Evolutionary conservation across 2,797 vertebrate species (phyloP).

Genomic region (Mormyrops attenuatus): DNA sequence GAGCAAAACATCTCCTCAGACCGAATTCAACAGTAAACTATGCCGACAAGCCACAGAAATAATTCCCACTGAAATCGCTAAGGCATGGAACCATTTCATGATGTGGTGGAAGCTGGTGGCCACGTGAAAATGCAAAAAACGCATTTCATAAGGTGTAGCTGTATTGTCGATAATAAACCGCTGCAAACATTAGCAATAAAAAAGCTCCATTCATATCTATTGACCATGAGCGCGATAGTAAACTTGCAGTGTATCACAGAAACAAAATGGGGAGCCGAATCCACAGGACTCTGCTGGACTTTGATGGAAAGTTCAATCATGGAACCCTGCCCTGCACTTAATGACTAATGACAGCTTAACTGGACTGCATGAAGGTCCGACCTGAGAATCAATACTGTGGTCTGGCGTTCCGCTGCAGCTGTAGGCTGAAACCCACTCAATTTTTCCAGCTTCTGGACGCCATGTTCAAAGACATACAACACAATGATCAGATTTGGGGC

Average conservation of each 20-base stretch:
- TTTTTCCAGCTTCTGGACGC: not conserved
- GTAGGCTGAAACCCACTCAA: not conserved
- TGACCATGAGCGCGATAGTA: not conserved
- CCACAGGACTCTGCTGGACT: not conserved
- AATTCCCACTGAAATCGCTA: not conserved
- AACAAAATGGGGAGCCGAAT: not conserved
- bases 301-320: not conserved
- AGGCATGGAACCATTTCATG: not conserved
- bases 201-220: not conserved
- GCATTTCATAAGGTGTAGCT: not conserved
- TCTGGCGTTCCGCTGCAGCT: not conserved
- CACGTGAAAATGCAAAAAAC: not conserved
- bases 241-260: not conserved
- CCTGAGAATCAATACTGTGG: not conserved
- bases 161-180: not conserved
- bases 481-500: conserved; percentile 1
- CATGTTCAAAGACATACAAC: not conserved
- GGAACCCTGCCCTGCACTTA: not conserved
- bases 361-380: not conserved
- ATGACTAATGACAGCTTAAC: conserved; percentile 10
- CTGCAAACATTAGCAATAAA: not conserved
- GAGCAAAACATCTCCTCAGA: not conserved
- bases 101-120: not conserved
- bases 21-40: not conserved
- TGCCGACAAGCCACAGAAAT: not conserved